Conservation (phyloP, 2,797 vertebrate species). For the Garrulus glandarius region DNA sequence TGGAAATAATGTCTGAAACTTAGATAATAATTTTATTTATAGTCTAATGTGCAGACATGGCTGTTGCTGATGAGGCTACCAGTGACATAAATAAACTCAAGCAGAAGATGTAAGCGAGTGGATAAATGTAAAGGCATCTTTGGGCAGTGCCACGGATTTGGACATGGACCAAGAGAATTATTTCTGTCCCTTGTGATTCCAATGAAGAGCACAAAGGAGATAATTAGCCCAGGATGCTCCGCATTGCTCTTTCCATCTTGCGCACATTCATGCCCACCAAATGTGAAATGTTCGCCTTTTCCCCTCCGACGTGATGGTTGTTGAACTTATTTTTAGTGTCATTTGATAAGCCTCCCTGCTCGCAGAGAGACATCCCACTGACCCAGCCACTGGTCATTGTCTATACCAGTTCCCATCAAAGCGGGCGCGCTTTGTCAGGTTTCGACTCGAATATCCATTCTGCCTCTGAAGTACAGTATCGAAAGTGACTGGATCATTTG, state of each 20-base stretch:
- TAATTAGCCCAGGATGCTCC: slow-evolving; percentile 79
- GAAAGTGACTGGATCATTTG: slow-evolving; percentile 99
- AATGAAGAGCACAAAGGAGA: slow-evolving; percentile 81
- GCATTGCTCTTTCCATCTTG: slow-evolving; percentile 75
- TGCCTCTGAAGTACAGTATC: slow-evolving; percentile 93
- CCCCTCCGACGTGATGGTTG: slow-evolving; percentile 92
- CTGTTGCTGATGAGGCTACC: slow-evolving; percentile 66
- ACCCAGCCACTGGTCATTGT: slow-evolving; percentile 99
- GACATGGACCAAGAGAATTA: slow-evolving; percentile 75
- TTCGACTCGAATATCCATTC: slow-evolving; percentile 98
- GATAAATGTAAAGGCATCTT: slow-evolving; percentile 69
- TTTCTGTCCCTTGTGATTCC: slow-evolving; percentile 73
- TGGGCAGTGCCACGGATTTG: slow-evolving; percentile 70
- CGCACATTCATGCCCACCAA: slow-evolving; percentile 78
- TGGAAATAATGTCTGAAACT: not conserved
- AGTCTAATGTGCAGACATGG: slow-evolving; percentile 67
- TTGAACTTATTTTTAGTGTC: slow-evolving; percentile 99
- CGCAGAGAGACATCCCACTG: slow-evolving; percentile 95
- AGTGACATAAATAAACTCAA: slow-evolving; percentile 76
- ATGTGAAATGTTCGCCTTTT: slow-evolving; percentile 81
- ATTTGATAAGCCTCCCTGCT: slow-evolving; percentile 94
- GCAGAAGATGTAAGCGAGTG: slow-evolving; percentile 74
- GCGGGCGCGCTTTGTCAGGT: slow-evolving; percentile 94
- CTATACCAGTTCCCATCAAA: slow-evolving; percentile 97
- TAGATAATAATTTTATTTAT: slow-evolving; percentile 73